Base-by-base conservation (phyloP, 2,113 vertebrate genomes). In the Fregata magnificens region DNA sequence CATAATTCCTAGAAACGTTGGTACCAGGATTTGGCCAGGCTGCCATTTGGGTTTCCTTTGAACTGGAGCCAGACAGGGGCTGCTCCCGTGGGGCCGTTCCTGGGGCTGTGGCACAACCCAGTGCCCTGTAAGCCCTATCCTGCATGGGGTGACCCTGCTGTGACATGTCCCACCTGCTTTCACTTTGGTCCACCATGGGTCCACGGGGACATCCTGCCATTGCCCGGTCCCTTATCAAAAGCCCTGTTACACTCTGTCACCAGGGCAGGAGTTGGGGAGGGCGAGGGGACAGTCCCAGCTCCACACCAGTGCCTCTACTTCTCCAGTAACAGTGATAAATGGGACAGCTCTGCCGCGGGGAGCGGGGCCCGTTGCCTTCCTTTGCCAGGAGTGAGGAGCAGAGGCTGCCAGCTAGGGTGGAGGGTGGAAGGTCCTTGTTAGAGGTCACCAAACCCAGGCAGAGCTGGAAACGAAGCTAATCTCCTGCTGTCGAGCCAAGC, bases 71-170 rank as follows among this genome's bases (percentile, higher is more conserved):
- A 14, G 36, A 47, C 52, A 59, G 42, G 1, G 9, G 14, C 28
- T 32, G 69, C 6, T 83, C 38, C 73, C 50, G 12, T 5, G 2
- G 6, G n/a, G 50, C 32, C 5, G 1, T 38, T 76, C 13, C 88
- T 1, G 9, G 16, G n/a, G 28, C 16, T 19, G 26, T 1, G 3
- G 26, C 76, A 29, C 66, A 49, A 2, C 44, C 32, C 52, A 1
- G 52, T 0, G 29, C 29, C 40, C 52, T 6, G 1, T 2, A 3
- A 6, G 14, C 15, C 77, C 11, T 16, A 5, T 50, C 21, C 52
- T 22, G 45, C 12, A 0, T 0, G 5, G 50, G 71, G 21, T 2
- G n/a, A 24, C 22, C 17, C 77, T 13, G 16, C 55, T 6, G 26
- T 9, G 29, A 25, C 22, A 1, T 0, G 18, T 49, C 78, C 12